Evolutionary conservation across 2,113 vertebrate genomes (phyloP).

Genomic region (Zosterops hypoxanthus): DNA sequence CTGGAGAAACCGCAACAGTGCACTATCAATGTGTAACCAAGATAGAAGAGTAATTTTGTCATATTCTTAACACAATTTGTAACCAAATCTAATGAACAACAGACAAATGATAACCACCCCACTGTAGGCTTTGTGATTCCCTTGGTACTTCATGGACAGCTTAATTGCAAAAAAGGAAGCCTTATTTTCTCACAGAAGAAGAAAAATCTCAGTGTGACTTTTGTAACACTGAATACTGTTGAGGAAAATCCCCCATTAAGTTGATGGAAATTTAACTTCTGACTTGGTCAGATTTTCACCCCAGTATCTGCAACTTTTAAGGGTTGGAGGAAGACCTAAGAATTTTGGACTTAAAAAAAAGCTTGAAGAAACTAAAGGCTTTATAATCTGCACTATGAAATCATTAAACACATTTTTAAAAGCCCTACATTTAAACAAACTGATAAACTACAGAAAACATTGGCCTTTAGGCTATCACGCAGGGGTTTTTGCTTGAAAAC

Average conservation of each 20-base stretch:
- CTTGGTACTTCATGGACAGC: not conserved
- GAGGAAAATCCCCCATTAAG: not conserved
- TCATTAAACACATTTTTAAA: not conserved
- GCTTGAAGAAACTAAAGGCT: not conserved
- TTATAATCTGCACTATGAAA: not conserved
- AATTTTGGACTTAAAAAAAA: not conserved
- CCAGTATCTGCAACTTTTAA: not conserved
- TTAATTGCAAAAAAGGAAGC: not conserved
- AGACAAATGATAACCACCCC: not conserved
- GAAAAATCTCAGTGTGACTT: not conserved
- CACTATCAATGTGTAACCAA: not conserved
- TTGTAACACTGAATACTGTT: not conserved
- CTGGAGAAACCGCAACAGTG: not conserved
- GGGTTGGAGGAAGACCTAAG: not conserved
- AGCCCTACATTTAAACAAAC: not conserved
- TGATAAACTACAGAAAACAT: not conserved
- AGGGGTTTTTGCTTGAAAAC: not conserved
- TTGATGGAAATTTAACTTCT: not conserved
- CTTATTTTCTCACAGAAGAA: not conserved
- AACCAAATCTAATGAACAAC: not conserved
- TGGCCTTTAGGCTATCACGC: not conserved
- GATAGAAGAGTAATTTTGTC: not conserved
- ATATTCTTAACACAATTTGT: not conserved
- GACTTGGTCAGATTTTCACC: not conserved
- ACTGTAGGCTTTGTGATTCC: not conserved